Evolutionary conservation across 2,888 invertebrate species (phyloP), one percentile per base, ranked within the genome.

Genomic region (Silvanus unidentatus): DNA sequence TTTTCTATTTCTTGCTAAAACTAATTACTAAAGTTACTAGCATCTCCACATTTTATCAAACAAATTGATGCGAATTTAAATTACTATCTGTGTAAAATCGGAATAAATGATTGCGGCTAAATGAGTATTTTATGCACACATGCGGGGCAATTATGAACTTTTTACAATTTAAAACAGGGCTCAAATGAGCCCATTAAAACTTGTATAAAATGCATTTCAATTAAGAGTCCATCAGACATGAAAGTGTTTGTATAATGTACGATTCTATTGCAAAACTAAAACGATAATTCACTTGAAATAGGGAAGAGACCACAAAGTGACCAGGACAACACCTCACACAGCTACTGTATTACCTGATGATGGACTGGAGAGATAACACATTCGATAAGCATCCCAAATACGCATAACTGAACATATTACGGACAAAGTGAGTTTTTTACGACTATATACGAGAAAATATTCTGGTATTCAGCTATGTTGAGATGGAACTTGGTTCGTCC

Each of bases 41-140:
- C n/a, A n/a, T n/a, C n/a, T n/a, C n/a, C 22, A 5, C 22, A 22
- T 22, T 22, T 22, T 22, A 22, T 8, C 22, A 32, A 32, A 32
- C 32, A 32, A 32, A 32, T 32, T 32, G 32, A 32, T 32, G 10
- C 32, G 12, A 12, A 12, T 11, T 5, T 11, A 32, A 32, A 32
- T 5, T 32, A 32, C 12, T 32, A 32, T 32, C 32, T 32, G 12
- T 11, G 32, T 32, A 32, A 32, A 32, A 54, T 54, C 54, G 46
- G 49, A 52, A 48, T 50, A 48, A 48, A 51, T 49, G 43, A 52
- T 50, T 50, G 32, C 47, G 47, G 50, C 44, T 52, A 51, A n/a
- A 57, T 57, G 53, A 44, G 38, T 42, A 53, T 54, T 57, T 57
- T 53, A 57, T 57, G 54, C 54, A 53, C 47, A 48, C 48, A 52